A percentile compares a stretch with the other conserved stretches of the same genome.
phyloP scores from a whole-genome alignment of 2,797 vertebrate genomes.

The Cyclura pinguis region DNA sequence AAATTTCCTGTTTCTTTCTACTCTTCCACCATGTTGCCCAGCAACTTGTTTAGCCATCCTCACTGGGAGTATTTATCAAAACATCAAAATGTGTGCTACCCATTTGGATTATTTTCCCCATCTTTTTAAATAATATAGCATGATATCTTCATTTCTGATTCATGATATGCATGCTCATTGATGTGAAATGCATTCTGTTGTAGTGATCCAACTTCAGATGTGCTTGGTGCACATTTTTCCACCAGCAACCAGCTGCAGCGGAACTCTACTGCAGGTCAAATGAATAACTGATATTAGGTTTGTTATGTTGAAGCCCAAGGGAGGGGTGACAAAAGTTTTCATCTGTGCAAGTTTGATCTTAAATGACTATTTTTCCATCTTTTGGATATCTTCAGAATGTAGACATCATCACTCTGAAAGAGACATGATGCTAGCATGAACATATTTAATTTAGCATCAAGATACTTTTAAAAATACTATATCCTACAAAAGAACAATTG shows the following conservation, averaged over 20 bases:
- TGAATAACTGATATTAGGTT: background rate
- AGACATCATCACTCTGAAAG: background rate
- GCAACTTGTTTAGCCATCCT: conserved; percentile 51
- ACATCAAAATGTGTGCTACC: background rate
- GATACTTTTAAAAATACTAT: background rate
- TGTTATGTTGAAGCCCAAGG: background rate
- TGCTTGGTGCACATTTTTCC: background rate
- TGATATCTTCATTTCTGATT: background rate
- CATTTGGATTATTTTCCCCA: background rate
- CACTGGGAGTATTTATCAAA: conserved; percentile 9
- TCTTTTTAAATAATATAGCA: background rate
- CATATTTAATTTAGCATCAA: background rate
- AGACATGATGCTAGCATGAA: background rate
- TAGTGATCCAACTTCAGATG: background rate
- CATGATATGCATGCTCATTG: too few relatives aligned
- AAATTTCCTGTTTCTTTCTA: conserved; percentile 57
- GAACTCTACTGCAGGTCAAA: background rate
- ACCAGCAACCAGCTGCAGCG: background rate
- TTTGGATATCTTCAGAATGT: background rate
- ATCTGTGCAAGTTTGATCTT: background rate
- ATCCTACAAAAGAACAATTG: background rate
- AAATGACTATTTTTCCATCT: background rate
- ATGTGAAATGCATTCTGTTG: background rate
- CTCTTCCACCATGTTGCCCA: conserved; percentile 47
- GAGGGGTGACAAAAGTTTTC: background rate